Percentiles rank a stretch among this genome's conserved stretches.
These are phyloP conservation scores for Hydraecia micacea DNA, from an alignment of 2,888 invertebrate genomes.

Conservation along the genomic window DNA sequence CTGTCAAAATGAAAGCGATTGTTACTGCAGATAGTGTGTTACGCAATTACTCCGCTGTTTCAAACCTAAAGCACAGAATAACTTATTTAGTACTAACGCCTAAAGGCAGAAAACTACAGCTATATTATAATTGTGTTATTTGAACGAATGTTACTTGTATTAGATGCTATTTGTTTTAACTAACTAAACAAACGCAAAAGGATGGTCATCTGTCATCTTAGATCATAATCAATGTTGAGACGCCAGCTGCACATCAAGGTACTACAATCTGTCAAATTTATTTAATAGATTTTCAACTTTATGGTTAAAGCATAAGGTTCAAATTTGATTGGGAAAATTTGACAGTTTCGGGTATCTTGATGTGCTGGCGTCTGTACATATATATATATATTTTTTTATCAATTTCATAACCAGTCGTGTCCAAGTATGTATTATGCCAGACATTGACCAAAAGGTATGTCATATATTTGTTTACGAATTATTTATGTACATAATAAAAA, in stretches of 20 bases:
- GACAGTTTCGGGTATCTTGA: no score
- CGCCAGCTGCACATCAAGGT: no score
- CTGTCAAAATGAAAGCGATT: no score
- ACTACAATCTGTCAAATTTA: no score
- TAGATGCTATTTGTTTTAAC: constrained; percentile 2
- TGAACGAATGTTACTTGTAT: constrained; percentile 7
- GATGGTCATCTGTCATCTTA: constrained; percentile 20
- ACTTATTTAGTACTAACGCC: no score
- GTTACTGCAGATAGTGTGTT: no score
- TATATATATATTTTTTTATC: background rate
- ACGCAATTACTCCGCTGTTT: no score
- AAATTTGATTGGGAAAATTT: no score
- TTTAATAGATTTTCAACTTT: no score
- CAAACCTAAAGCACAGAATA: no score
- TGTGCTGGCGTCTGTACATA: no score
- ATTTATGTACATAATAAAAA: constrained; percentile 12
- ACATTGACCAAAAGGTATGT: constrained; percentile 17
- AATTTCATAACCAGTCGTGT: background rate
- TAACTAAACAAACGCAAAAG: background rate
- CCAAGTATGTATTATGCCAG: constrained; percentile 12
- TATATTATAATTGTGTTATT: background rate
- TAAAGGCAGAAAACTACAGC: background rate
- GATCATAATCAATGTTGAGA: background rate
- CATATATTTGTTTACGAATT: constrained; percentile 18
- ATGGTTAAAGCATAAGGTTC: no score